phyloP scores from a whole-genome alignment of 2,797 vertebrate genomes.

The Anguilla pacifica region DNA sequence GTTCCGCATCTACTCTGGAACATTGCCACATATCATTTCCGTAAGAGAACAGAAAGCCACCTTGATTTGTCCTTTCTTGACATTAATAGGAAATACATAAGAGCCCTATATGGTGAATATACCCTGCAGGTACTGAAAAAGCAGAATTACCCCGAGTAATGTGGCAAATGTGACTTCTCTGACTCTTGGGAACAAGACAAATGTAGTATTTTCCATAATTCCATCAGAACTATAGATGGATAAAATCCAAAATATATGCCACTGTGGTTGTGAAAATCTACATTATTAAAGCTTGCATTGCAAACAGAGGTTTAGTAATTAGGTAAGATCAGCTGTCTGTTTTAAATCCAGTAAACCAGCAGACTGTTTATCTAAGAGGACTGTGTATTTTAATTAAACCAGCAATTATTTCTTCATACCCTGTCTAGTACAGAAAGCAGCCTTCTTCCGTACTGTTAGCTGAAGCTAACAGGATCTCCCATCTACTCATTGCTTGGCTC shows the following conservation, averaged over 20 bases:
- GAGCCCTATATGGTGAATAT: not conserved
- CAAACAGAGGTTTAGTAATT: not conserved
- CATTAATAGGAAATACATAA: not conserved
- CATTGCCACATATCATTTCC: not conserved
- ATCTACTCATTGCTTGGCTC: not conserved
- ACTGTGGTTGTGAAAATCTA: not conserved
- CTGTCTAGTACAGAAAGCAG: not conserved
- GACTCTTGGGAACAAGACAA: slow-evolving; percentile 6
- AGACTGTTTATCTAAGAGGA: not conserved
- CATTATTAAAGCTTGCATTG: not conserved
- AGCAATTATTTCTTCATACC: not conserved
- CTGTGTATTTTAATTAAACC: not conserved
- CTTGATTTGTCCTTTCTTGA: not conserved
- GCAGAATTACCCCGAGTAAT: not conserved
- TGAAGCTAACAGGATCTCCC: not conserved
- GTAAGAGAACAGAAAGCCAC: not conserved
- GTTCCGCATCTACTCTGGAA: not conserved
- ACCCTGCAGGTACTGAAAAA: not conserved
- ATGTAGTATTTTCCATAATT: not conserved
- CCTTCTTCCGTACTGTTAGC: not conserved
- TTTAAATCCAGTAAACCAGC: not conserved
- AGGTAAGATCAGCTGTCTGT: not conserved
- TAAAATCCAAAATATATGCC: not conserved
- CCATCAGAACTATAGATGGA: not conserved
- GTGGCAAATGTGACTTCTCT: not conserved